phyloP scores from a whole-genome alignment of 2,888 invertebrate species.

The Pollenia labialis region DNA sequence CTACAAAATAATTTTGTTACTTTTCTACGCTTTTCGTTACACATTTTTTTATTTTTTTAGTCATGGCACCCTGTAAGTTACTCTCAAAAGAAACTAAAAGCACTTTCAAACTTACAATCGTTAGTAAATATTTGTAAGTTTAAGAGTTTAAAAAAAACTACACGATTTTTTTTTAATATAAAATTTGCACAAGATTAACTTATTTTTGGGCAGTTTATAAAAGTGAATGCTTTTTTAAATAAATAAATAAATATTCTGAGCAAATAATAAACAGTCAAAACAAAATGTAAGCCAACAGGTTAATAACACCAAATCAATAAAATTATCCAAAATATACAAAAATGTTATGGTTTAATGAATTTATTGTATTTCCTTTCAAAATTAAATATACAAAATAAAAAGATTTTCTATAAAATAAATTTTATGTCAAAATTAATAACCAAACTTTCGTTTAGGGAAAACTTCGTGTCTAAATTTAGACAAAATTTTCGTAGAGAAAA shows the following conservation, averaged over 20 bases:
- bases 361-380: not conserved
- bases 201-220: not conserved
- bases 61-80: too few species aligned
- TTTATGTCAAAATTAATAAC: too few species aligned
- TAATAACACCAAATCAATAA: slow-evolving; percentile 13
- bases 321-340: not conserved
- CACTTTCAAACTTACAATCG: not conserved
- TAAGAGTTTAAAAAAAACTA: slow-evolving; percentile 2
- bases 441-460: too few species aligned
- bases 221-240: slow-evolving; percentile 34
- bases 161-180: not conserved
- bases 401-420: not conserved
- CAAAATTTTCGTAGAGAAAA: too few species aligned
- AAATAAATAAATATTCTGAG: slow-evolving; percentile 33
- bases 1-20: too few species aligned
- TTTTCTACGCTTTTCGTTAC: too few species aligned
- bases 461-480: too few species aligned
- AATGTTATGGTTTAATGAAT: not conserved
- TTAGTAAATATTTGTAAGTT: slow-evolving; percentile 38
- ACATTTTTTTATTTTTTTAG: not conserved
- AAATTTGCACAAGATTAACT: slow-evolving; percentile 23
- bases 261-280: not conserved
- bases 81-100: not conserved
- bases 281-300: slow-evolving; percentile 21
- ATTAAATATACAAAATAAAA: not conserved